Conservation (phyloP, 2,797 vertebrate genomes). For the Podarcis lilfordi region DNA sequence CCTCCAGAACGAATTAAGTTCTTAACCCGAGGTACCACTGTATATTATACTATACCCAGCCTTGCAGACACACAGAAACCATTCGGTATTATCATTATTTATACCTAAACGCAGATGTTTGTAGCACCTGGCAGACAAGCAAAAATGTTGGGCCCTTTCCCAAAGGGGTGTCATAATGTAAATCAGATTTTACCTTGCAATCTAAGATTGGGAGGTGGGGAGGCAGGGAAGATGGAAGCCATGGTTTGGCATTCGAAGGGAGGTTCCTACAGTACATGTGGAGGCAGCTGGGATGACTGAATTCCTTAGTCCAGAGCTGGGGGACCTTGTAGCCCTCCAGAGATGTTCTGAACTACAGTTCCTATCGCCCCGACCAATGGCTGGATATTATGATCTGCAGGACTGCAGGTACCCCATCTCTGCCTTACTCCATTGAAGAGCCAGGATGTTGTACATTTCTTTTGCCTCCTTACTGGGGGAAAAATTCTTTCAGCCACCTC, state of each 20-base stretch:
- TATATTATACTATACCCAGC: neutral
- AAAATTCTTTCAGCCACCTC: neutral
- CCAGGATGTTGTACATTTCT: neutral
- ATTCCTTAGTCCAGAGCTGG: no score
- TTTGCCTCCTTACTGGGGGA: neutral
- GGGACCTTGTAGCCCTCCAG: no score
- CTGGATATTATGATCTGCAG: no score
- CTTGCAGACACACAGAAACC: neutral
- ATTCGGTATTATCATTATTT: neutral
- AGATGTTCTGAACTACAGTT: no score
- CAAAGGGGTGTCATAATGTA: constrained; percentile 31
- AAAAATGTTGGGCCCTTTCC: constrained; percentile 32
- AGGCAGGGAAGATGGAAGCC: neutral
- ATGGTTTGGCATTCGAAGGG: neutral
- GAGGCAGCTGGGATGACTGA: no score
- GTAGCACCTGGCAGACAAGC: constrained; percentile 26
- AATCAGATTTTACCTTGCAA: neutral
- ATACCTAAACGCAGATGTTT: neutral
- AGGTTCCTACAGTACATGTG: no score
- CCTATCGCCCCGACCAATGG: no score
- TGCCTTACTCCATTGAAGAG: neutral
- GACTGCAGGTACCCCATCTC: no score
- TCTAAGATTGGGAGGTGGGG: neutral
- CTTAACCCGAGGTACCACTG: no score
- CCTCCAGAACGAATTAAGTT: no score